These are phyloP conservation scores for Hydrotaea diabolus DNA, from an alignment of 2,888 invertebrate genomes.

Conservation along the genomic window DNA sequence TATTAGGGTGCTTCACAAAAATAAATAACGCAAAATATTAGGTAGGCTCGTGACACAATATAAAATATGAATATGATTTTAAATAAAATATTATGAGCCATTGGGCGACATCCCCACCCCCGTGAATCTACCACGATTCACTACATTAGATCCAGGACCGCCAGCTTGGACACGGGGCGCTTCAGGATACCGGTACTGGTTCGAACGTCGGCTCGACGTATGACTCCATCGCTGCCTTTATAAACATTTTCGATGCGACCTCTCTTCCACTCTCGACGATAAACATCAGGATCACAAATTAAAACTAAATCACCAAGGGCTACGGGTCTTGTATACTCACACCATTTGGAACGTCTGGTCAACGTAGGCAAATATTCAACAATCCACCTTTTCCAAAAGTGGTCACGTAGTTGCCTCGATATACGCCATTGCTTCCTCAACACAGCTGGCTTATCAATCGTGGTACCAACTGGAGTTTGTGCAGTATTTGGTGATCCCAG, in stretches of 20 bases:
- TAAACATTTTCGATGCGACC: constrained; percentile 51
- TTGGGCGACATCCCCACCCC: constrained; percentile 28
- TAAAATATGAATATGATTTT: too few relatives aligned
- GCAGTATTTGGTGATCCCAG: constrained; percentile 18
- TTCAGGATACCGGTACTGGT: too few relatives aligned
- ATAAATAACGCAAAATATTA: too few relatives aligned
- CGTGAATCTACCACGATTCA: constrained; percentile 39
- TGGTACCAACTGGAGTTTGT: constrained; percentile 1
- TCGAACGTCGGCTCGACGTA: constrained; percentile 49
- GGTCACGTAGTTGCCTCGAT: constrained; percentile 1
- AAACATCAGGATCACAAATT: constrained; percentile 56
- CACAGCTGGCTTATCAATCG: background rate
- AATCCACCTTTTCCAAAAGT: constrained; percentile 60
- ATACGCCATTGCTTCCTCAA: constrained; percentile 17
- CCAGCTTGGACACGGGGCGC: constrained; percentile 69
- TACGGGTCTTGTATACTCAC: too few relatives aligned
- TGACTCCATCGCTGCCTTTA: constrained; percentile 44
- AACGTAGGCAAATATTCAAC: constrained; percentile 53
- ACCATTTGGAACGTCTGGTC: constrained; percentile 51
- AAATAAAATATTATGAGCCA: too few relatives aligned
- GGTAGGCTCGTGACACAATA: too few relatives aligned
- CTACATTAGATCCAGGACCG: constrained; percentile 79
- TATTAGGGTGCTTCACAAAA: too few relatives aligned
- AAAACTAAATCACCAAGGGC: constrained; percentile 61
- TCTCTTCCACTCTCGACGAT: constrained; percentile 55